These are phyloP conservation scores for Nomada fucata DNA, from an alignment of 2,888 invertebrate genomes.

Conservation along the genomic window DNA sequence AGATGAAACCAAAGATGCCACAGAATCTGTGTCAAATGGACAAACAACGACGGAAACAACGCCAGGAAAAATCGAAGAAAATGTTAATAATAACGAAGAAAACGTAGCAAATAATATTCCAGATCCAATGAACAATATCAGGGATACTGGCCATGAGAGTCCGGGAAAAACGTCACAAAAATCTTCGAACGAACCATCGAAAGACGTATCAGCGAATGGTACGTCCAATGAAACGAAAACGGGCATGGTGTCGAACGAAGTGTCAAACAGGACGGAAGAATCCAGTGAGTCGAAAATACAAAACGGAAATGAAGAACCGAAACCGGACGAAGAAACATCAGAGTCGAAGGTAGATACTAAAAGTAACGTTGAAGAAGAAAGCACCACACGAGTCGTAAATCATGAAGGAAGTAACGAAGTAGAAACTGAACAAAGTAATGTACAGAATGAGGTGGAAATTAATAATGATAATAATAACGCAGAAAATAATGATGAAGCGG, in stretches of 20 bases:
- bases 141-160: slow-evolving; percentile 54
- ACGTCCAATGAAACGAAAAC: not conserved
- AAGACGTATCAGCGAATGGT: not conserved
- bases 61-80: slow-evolving; percentile 7
- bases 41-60: slow-evolving; percentile 11
- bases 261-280: not conserved
- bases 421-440: slow-evolving; percentile 10
- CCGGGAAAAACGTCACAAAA: slow-evolving; percentile 48
- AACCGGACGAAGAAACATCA: slow-evolving; percentile 33
- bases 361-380: slow-evolving; percentile 27
- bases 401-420: slow-evolving; percentile 6
- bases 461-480: slow-evolving; percentile 16
- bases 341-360: slow-evolving; percentile 25
- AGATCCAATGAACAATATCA: slow-evolving; percentile 49
- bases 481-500: slow-evolving; percentile 21
- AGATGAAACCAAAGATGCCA: slow-evolving; percentile 33
- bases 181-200: slow-evolving; percentile 27
- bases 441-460: slow-evolving; percentile 1
- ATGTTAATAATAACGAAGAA: slow-evolving; percentile 35
- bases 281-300: not conserved
- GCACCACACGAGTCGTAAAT: not conserved
- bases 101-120: slow-evolving; percentile 17
- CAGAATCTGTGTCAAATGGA: slow-evolving; percentile 17
- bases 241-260: not conserved
- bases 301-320: slow-evolving; percentile 19